Evolutionary conservation across 2,888 invertebrate species (phyloP).

Genomic region (Cynaeus angustus): DNA sequence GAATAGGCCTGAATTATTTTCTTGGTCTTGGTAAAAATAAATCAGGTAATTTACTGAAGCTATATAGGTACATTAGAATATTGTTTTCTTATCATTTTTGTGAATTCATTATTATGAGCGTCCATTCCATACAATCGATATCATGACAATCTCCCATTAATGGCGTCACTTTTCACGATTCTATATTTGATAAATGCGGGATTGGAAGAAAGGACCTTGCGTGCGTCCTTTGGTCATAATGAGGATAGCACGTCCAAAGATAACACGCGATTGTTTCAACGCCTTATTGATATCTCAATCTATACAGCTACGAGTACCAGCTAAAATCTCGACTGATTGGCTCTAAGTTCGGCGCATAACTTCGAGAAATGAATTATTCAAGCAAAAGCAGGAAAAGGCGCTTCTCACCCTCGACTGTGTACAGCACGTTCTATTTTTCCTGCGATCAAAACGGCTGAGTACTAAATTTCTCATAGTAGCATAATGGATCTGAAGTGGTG

Average conservation of each 20-base stretch:
- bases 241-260: slow-evolving; percentile 49
- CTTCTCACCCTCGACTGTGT: slow-evolving; percentile 57
- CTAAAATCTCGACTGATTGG: slow-evolving; percentile 57
- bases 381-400: slow-evolving; percentile 57
- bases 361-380: slow-evolving; percentile 61
- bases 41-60: no score
- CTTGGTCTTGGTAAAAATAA: no score
- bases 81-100: no score
- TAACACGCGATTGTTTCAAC: slow-evolving; percentile 55
- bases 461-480: slow-evolving; percentile 63
- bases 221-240: slow-evolving; percentile 50
- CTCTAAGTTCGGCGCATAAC: slow-evolving; percentile 56
- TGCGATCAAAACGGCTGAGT: slow-evolving; percentile 59
- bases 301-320: slow-evolving; percentile 36
- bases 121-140: no score
- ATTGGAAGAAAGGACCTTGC: slow-evolving; percentile 40
- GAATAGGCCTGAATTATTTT: no score
- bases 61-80: no score
- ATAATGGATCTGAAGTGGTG: slow-evolving; percentile 63
- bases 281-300: slow-evolving; percentile 57
- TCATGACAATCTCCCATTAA: background rate
- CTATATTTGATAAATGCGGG: slow-evolving; percentile 44
- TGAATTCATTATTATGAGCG: no score
- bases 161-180: slow-evolving; percentile 30
- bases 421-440: slow-evolving; percentile 62